Conservation (phyloP, 2,113 vertebrate species). For the Clupea harengus region DNA sequence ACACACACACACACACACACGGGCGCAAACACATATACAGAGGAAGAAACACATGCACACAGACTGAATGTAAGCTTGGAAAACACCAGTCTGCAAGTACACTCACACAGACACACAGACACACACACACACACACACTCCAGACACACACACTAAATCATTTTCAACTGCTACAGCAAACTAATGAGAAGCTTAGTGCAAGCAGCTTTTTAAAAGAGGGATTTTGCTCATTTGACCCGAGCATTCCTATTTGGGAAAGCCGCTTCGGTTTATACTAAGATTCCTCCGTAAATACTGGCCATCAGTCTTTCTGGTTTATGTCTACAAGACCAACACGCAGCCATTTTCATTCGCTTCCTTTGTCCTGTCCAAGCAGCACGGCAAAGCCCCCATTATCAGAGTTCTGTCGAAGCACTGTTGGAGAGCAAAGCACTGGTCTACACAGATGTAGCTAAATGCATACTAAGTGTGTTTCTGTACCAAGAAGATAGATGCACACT, state of each 20-base stretch:
- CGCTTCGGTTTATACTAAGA: conserved; percentile 14
- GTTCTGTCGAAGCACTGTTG: not conserved
- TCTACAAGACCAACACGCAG: conserved; percentile 1
- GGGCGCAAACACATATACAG: not conserved
- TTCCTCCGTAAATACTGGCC: conserved; percentile 4
- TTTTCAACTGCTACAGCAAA: conserved; percentile 2
- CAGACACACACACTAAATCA: not conserved
- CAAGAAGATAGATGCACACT: no score
- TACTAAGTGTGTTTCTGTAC: no score
- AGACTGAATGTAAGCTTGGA: no score
- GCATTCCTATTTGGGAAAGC: conserved; percentile 23
- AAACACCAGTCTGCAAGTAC: not conserved
- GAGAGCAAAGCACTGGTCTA: not conserved
- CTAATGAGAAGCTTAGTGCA: conserved; percentile 16
- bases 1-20: conserved; percentile 3
- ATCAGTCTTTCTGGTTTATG: not conserved
- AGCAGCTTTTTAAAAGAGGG: conserved; percentile 24
- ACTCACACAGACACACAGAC: not conserved
- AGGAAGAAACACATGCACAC: no score
- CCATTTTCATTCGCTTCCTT: not conserved
- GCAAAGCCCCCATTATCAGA: not conserved
- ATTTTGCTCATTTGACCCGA: conserved; percentile 27
- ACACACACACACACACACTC: not conserved
- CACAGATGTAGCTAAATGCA: not conserved
- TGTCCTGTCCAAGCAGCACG: not conserved